A percentile compares a stretch with the other conserved stretches of the same genome.
Evolutionary conservation across 2,797 vertebrate species (phyloP).

Genomic region (Parauchenoglanis ngamensis): DNA sequence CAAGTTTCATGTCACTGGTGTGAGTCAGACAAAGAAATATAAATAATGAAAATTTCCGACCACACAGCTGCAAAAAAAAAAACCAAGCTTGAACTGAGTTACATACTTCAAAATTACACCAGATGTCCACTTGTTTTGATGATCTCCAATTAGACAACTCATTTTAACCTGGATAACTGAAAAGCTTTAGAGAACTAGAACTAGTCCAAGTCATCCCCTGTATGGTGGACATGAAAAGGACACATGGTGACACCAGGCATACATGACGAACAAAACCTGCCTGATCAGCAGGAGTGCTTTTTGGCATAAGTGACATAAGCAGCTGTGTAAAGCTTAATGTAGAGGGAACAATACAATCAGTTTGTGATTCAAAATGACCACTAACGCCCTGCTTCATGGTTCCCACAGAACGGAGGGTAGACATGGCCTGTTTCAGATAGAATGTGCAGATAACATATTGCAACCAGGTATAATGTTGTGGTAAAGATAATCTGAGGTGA

Average conservation of each 20-base stretch:
- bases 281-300: not conserved
- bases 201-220: not conserved
- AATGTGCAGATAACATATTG: not conserved
- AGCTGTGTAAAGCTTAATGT: not conserved
- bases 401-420: not conserved
- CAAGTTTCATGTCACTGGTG: not conserved
- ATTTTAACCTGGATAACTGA: not conserved
- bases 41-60: not conserved
- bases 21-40: not conserved
- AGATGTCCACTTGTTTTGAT: not conserved
- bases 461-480: not conserved
- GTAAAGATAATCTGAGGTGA: not conserved
- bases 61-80: not conserved
- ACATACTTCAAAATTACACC: not conserved
- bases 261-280: slow-evolving; percentile 38
- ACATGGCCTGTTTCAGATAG: not conserved
- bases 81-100: not conserved
- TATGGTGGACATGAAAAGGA: not conserved
- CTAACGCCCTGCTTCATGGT: not conserved
- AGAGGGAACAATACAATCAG: not conserved
- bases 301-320: slow-evolving; percentile 4
- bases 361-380: not conserved
- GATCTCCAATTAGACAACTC: not conserved
- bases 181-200: not conserved
- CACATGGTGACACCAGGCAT: slow-evolving; percentile 36